phyloP scores from a whole-genome alignment of 2,888 invertebrate species.

The Meiosimyza decipiens region DNA sequence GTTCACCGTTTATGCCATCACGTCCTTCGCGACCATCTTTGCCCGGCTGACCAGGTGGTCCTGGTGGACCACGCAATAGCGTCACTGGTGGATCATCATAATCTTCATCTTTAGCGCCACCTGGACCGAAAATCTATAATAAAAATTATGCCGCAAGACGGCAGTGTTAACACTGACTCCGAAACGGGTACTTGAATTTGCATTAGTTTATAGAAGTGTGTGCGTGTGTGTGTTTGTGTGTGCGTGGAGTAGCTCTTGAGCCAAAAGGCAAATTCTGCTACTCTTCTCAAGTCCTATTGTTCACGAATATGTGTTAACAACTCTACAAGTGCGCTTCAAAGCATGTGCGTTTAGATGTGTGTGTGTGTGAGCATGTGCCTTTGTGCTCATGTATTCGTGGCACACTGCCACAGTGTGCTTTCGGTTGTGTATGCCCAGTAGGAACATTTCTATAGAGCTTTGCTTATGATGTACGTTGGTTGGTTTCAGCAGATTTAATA shows the following conservation, averaged over 20 bases:
- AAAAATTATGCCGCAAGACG: background rate
- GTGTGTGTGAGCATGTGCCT: conserved; percentile 23
- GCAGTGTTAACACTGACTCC: background rate
- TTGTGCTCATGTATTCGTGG: too few species aligned
- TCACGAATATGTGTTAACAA: conserved; percentile 59
- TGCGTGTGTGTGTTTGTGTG: conserved; percentile 22
- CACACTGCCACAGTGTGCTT: too few species aligned
- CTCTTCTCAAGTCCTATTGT: conserved; percentile 57
- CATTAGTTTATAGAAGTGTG: background rate
- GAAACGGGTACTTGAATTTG: conserved; percentile 9
- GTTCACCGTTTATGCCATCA: conserved; percentile 68
- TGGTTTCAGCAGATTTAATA: too few species aligned
- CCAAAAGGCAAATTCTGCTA: conserved; percentile 51
- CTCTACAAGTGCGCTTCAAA: conserved; percentile 39
- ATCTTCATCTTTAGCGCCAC: conserved; percentile 67
- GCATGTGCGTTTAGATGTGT: conserved; percentile 5
- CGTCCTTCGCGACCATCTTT: conserved; percentile 65
- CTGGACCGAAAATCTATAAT: conserved; percentile 65
- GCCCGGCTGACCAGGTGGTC: conserved; percentile 70
- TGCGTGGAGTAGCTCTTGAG: conserved; percentile 46
- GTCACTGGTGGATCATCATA: conserved; percentile 68
- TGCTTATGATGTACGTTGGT: too few species aligned
- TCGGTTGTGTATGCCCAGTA: too few species aligned
- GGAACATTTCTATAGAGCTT: too few species aligned
- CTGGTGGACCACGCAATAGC: conserved; percentile 74